Base-by-base conservation (phyloP, 2,888 invertebrate species). In the Prosopocoilus inquinatus region DNA sequence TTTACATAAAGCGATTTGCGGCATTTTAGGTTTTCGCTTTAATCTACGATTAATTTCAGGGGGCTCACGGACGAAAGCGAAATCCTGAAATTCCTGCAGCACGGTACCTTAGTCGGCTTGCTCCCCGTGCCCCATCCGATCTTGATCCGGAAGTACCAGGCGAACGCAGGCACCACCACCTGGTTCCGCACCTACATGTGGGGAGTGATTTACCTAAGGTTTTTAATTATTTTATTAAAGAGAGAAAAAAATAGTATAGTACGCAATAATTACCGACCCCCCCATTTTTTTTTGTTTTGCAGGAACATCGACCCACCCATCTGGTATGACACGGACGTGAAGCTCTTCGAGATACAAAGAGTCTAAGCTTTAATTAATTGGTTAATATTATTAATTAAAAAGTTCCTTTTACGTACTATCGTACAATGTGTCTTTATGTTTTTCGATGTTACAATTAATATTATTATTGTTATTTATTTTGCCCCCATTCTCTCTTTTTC, bases 131-230 rank as follows among this genome's bases (percentile, higher is more conserved):
- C 99, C 4, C 99, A 99, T 81, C 99, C 99, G 7, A 99, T 99
- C 77, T 86, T 99, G 59, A 99, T 99, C 74, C 84, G 99, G 68
- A 96, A 98, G 80, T 99, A 99, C 81, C 99, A 99, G 79, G 96
- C 98, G 46, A 99, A 99, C 80, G 88, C 91, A 35, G 98, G 97
- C 59, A 99, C 99, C 1, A 97, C 97, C 20, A 95, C 96, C 70
- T 99, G 99, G 99, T 99, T 99, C 81, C 83, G 98, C 53, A 99
- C 98, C 0, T 99, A 99, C 76, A 94, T 99, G 87, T 99, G 98
- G 98, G 99, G 98, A 48, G 95, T 99, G 52, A 97, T 99, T 65
- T 99, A 99, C 79, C 84, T 99, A 68, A 88, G 95, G 89, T 92
- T 73, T n/a, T n/a, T 20, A n/a, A 43, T 13, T 43, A 13, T 12